phyloP scores from a whole-genome alignment of 2,113 vertebrate genomes.

The Rhabdornis inornatus region DNA sequence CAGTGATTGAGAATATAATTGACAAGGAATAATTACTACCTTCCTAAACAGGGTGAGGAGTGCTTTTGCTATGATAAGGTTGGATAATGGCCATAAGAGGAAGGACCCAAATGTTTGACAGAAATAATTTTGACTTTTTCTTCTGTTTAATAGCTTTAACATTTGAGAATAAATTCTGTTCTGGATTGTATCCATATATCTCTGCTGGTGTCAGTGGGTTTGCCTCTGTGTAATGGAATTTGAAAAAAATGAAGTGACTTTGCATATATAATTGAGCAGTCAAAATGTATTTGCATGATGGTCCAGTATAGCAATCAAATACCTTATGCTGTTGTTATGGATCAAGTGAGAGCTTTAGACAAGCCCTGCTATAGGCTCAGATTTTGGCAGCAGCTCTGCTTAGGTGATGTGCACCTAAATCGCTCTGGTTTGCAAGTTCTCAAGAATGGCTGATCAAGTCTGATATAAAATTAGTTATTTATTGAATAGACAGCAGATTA shows the following conservation, averaged over 20 bases:
- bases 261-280: not conserved
- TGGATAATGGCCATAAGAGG: not conserved
- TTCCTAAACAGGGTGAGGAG: not conserved
- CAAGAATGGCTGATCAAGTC: not conserved
- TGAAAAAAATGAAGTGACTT: not conserved
- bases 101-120: not conserved
- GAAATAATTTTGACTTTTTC: not conserved
- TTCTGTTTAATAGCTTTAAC: not conserved
- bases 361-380: not conserved
- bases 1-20: constrained; percentile 16
- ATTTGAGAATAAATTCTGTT: not conserved
- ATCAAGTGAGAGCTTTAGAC: not conserved
- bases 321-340: not conserved
- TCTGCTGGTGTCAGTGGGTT: not conserved
- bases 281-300: not conserved
- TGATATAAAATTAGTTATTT: not conserved
- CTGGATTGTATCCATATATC: not conserved
- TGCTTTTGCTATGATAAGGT: not conserved
- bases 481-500: not conserved
- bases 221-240: not conserved
- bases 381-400: not conserved
- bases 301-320: not conserved
- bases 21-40: constrained; percentile 10
- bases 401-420: not conserved
- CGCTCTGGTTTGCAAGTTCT: rapidly evolving